Evolutionary conservation across 2,113 vertebrate species (phyloP).

Genomic region (Montifringilla adamsi): DNA sequence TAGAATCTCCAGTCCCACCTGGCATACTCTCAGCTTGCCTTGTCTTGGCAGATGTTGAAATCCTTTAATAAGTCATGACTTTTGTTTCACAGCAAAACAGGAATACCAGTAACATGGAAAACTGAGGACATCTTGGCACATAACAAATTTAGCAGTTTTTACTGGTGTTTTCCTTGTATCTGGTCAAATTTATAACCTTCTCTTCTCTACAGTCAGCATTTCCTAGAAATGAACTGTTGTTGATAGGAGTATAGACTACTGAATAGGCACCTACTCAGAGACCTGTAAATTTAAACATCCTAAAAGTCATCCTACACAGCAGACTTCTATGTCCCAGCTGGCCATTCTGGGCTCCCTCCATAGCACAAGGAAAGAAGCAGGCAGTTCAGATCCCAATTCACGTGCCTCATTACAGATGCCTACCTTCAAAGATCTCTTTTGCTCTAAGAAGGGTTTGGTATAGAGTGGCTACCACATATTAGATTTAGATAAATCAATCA

Average conservation of each 20-base stretch:
- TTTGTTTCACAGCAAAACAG: background rate
- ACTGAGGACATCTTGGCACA: background rate
- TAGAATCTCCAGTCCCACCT: background rate
- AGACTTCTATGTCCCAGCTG: background rate
- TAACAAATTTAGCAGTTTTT: background rate
- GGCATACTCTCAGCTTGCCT: background rate
- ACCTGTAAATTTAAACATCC: background rate
- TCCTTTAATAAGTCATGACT: background rate
- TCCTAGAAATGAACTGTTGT: background rate
- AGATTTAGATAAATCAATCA: background rate
- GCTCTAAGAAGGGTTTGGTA: background rate
- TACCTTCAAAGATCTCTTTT: background rate
- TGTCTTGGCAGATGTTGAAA: background rate
- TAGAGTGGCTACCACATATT: background rate
- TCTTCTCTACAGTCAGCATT: background rate
- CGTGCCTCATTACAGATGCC: background rate
- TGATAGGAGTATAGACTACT: background rate
- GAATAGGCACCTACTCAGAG: background rate
- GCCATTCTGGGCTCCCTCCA: background rate
- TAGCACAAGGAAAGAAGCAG: background rate
- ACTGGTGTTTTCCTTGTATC: background rate
- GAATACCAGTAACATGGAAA: background rate
- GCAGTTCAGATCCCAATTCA: background rate
- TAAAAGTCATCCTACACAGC: background rate
- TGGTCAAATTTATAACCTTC: background rate